These are phyloP conservation scores for Conistra vaccinii DNA, from an alignment of 2,888 invertebrate species.

Conservation along the genomic window DNA sequence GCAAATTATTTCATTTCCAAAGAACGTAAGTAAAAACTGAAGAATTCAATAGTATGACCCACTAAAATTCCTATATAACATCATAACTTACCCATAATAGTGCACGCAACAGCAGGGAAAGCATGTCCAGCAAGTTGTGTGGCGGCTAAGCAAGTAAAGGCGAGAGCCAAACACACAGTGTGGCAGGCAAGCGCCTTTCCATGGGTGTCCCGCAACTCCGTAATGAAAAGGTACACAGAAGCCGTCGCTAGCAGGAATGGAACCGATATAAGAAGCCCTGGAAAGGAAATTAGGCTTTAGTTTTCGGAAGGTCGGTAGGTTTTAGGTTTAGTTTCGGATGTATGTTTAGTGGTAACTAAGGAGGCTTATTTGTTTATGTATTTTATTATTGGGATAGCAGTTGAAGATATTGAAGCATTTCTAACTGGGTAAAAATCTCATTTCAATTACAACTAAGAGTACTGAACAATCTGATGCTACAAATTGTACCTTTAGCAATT, in stretches of 20 bases:
- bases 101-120: constrained; percentile 85
- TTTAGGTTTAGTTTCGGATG: too few species aligned
- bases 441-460: too few species aligned
- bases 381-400: neutral
- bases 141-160: constrained; percentile 89
- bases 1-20: neutral
- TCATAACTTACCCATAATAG: constrained; percentile 83
- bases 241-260: constrained; percentile 89
- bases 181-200: constrained; percentile 91
- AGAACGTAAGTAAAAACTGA: too few species aligned
- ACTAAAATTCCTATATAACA: too few species aligned
- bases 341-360: neutral
- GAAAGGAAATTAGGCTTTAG: constrained; percentile 53
- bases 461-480: neutral
- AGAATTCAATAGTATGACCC: too few species aligned
- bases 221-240: constrained; percentile 86
- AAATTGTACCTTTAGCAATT: neutral
- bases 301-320: neutral
- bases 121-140: constrained; percentile 89
- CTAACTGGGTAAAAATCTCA: neutral
- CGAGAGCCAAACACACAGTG: constrained; percentile 89
- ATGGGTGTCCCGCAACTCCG: constrained; percentile 89
- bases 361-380: neutral
- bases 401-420: neutral
- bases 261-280: constrained; percentile 89